These are phyloP conservation scores for Tetranychus urticae DNA, from an alignment of 1,140 invertebrate species.

Conservation along the genomic window DNA sequence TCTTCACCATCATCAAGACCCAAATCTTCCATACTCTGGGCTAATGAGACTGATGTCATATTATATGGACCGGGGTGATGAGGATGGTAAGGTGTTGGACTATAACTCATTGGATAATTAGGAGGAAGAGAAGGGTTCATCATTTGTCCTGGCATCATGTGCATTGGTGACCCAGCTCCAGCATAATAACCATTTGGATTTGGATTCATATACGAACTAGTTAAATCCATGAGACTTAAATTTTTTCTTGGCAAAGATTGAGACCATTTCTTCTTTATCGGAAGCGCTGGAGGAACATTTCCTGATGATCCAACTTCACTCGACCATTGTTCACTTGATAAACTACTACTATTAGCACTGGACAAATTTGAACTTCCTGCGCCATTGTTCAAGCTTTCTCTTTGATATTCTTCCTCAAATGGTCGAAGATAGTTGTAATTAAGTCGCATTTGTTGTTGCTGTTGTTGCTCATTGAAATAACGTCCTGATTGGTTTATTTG, in stretches of 20 bases:
- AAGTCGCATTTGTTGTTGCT: slow-evolving; percentile 1
- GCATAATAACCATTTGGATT: too few species aligned
- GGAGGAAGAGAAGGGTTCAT: background rate
- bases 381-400: too few species aligned
- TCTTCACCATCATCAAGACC: background rate
- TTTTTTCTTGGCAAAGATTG: background rate
- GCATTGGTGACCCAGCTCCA: background rate
- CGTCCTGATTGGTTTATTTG: background rate
- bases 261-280: background rate
- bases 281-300: background rate
- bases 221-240: background rate
- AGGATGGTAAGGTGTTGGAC: background rate
- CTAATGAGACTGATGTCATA: background rate
- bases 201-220: background rate
- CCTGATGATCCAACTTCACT: background rate
- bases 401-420: too few species aligned
- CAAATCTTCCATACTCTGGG: background rate
- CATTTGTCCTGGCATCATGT: too few species aligned
- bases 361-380: background rate
- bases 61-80: background rate
- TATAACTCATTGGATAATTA: background rate
- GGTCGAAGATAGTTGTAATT: too few species aligned
- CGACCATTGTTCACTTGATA: background rate
- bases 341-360: background rate
- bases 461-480: background rate